Conservation (phyloP, 2,113 vertebrate genomes). For the Pelecanus crispus region DNA sequence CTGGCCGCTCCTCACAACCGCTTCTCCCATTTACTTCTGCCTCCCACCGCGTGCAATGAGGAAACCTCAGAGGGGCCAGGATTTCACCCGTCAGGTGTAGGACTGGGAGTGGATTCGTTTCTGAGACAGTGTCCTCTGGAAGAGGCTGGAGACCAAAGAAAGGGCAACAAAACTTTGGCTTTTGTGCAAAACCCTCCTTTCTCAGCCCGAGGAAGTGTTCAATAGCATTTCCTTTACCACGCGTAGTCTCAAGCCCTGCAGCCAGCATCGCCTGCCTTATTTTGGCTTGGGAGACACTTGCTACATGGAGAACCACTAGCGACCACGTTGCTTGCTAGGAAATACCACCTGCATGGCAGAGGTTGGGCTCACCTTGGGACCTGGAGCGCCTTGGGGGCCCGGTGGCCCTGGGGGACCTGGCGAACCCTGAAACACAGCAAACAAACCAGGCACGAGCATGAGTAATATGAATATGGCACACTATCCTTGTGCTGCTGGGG, state of each 20-base stretch:
- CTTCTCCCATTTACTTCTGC: not conserved
- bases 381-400: constrained; percentile 79
- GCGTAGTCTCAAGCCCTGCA: fast-evolving
- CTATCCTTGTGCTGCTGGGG: fast-evolving
- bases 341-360: not conserved
- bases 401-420: constrained; percentile 82
- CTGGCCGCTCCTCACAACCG: not conserved
- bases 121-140: not conserved
- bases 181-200: not conserved
- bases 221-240: not conserved
- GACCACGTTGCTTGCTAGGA: fast-evolving
- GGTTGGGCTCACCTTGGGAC: constrained; percentile 80
- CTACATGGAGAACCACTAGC: fast-evolving
- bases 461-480: fast-evolving
- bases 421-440: constrained; percentile 78
- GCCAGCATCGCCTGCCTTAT: not conserved
- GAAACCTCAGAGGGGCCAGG: not conserved
- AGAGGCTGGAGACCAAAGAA: not conserved
- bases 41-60: not conserved
- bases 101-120: fast-evolving
- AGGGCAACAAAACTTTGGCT: not conserved
- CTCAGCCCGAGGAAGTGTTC: not conserved
- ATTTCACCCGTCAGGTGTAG: not conserved
- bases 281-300: not conserved
- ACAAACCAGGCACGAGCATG: not conserved